Conservation (phyloP, 2,113 vertebrate species). For the Siniperca chuatsi region DNA sequence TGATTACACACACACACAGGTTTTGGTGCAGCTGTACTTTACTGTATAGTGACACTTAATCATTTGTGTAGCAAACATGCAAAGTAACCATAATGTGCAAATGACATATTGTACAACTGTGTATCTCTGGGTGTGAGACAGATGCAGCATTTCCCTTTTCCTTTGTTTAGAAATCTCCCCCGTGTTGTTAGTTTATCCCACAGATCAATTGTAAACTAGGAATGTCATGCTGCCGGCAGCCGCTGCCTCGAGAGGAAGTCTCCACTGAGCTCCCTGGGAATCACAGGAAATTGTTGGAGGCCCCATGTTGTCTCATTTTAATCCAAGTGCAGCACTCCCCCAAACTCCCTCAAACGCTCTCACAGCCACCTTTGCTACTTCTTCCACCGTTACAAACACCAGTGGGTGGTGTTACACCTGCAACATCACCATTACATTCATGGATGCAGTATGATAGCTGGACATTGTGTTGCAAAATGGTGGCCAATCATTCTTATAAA, state of each 20-base stretch:
- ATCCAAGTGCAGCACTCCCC: conserved; percentile 58
- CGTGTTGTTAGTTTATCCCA: conserved; percentile 63
- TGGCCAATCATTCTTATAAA: neutral
- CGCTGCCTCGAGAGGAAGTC: conserved; percentile 70
- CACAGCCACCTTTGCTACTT: conserved; percentile 18
- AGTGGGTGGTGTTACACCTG: conserved; percentile 11
- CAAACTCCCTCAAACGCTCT: conserved; percentile 16
- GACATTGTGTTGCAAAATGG: conserved; percentile 3
- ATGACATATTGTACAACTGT: conserved; percentile 3
- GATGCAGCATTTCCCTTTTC: conserved; percentile 33
- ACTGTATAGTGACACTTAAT: neutral
- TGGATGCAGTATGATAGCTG: neutral
- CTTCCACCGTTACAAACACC: neutral
- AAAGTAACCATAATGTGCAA: conserved; percentile 11
- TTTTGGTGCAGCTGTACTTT: neutral
- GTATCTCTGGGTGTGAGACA: conserved; percentile 13
- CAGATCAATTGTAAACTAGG: conserved; percentile 73
- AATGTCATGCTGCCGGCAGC: conserved; percentile 67
- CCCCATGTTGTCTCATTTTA: conserved; percentile 65
- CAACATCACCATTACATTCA: conserved; percentile 6
- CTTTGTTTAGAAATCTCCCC: conserved; percentile 47
- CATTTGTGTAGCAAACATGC: conserved; percentile 4
- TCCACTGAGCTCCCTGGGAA: conserved; percentile 74
- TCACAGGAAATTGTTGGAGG: conserved; percentile 74
- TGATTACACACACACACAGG: conserved; percentile 15